Conservation (phyloP, 2,888 invertebrate genomes). For the Agrilus biguttatus region DNA sequence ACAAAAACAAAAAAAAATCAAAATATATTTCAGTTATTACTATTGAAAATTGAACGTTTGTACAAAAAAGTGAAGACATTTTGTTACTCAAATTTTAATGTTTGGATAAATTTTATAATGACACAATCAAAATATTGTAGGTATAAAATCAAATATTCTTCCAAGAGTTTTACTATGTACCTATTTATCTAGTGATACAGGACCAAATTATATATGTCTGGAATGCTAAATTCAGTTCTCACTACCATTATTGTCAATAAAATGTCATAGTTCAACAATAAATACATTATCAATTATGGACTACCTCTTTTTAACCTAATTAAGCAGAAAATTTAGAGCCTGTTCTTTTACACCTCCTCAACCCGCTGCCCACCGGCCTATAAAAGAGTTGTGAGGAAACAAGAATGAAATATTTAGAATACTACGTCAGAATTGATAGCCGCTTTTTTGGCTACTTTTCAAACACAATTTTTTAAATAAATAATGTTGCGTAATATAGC, state of each 20-base stretch:
- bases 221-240: too few relatives aligned
- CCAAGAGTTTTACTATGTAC: slow-evolving; percentile 19
- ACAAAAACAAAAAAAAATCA: slow-evolving; percentile 6
- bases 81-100: slow-evolving; percentile 9
- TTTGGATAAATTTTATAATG: slow-evolving; percentile 11
- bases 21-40: slow-evolving; percentile 9
- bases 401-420: too few relatives aligned
- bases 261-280: too few relatives aligned
- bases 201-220: slow-evolving; percentile 6
- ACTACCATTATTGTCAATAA: too few relatives aligned
- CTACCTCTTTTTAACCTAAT: not conserved
- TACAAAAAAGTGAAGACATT: slow-evolving; percentile 17
- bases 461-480: too few relatives aligned
- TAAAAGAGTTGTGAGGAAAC: too few relatives aligned
- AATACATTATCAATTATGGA: not conserved
- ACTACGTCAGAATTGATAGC: too few relatives aligned
- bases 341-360: too few relatives aligned
- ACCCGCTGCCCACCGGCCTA: too few relatives aligned
- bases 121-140: slow-evolving; percentile 7
- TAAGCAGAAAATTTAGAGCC: too few relatives aligned
- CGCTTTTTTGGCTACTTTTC: too few relatives aligned
- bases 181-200: slow-evolving; percentile 10
- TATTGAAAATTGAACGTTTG: slow-evolving; percentile 18
- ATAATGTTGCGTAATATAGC: too few relatives aligned
- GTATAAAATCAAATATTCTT: slow-evolving; percentile 10